These are phyloP conservation scores for Chloroclystis v-ata DNA, from an alignment of 2,888 invertebrate genomes.

Conservation along the genomic window DNA sequence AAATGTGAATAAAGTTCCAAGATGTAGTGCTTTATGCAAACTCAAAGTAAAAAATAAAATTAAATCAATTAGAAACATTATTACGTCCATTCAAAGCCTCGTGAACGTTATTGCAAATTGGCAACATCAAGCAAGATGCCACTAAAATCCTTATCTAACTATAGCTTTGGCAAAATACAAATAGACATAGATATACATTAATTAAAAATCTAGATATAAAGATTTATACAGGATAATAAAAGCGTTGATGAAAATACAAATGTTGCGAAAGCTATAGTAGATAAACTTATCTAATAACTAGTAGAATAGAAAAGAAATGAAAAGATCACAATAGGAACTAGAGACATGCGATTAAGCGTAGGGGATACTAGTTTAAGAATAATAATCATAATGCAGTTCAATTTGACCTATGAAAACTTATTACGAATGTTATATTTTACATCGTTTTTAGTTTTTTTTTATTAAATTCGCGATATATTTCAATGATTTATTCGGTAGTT, in stretches of 20 bases:
- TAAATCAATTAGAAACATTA: constrained; percentile 45
- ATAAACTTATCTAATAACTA: constrained; percentile 17
- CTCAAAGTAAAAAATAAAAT: constrained; percentile 53
- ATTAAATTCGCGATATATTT: too few relatives aligned
- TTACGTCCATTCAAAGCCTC: constrained; percentile 65
- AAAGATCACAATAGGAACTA: constrained; percentile 26
- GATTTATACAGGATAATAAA: not conserved
- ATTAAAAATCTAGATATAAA: too few relatives aligned
- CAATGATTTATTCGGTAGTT: too few relatives aligned
- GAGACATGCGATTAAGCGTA: constrained; percentile 43
- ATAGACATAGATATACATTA: too few relatives aligned
- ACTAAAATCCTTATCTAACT: constrained; percentile 12
- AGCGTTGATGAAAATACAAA: not conserved
- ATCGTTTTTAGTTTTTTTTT: too few relatives aligned
- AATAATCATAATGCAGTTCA: not conserved
- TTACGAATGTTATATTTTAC: too few relatives aligned
- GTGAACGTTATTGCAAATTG: constrained; percentile 44
- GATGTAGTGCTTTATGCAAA: constrained; percentile 64
- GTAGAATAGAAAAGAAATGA: constrained; percentile 27
- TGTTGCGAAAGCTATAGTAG: constrained; percentile 16
- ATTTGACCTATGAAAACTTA: not conserved
- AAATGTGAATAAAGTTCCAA: constrained; percentile 44
- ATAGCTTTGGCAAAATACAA: constrained; percentile 5
- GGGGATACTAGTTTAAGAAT: not conserved
- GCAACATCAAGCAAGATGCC: constrained; percentile 37